phyloP scores from a whole-genome alignment of 2,888 invertebrate genomes.

The Lithosia quadra region DNA sequence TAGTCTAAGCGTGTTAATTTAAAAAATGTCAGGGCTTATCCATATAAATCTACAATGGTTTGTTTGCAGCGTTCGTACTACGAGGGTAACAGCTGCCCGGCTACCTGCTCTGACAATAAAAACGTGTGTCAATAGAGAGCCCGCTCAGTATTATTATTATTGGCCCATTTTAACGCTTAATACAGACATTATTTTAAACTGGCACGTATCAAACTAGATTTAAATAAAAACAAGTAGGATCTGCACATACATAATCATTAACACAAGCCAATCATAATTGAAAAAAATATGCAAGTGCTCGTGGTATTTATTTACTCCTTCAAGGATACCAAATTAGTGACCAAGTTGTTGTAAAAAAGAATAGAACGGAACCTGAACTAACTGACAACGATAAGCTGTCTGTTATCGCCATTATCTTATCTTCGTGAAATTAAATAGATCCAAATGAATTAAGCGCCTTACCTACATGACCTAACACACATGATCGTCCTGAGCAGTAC shows the following conservation, averaged over 20 bases:
- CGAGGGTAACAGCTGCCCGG: slow-evolving; percentile 74
- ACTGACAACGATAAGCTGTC: slow-evolving; percentile 59
- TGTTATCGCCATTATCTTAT: slow-evolving; percentile 78
- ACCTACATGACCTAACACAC: slow-evolving; percentile 69
- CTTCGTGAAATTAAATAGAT: slow-evolving; percentile 74
- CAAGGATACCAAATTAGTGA: slow-evolving; percentile 47
- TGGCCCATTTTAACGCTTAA: slow-evolving; percentile 37
- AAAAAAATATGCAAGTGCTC: slow-evolving; percentile 43
- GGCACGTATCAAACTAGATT: background rate
- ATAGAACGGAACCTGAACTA: slow-evolving; percentile 56
- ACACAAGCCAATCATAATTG: too few relatives aligned
- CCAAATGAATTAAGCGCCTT: slow-evolving; percentile 63
- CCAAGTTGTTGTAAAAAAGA: slow-evolving; percentile 33
- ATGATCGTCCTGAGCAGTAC: slow-evolving; percentile 42
- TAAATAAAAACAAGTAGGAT: background rate
- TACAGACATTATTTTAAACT: slow-evolving; percentile 31
- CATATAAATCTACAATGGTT: slow-evolving; percentile 66
- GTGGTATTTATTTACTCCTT: slow-evolving; percentile 43
- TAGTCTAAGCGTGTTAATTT: slow-evolving; percentile 59
- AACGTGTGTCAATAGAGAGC: slow-evolving; percentile 73
- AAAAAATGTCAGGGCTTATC: slow-evolving; percentile 61
- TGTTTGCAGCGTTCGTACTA: slow-evolving; percentile 69
- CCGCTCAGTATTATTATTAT: slow-evolving; percentile 56
- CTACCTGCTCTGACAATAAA: slow-evolving; percentile 82
- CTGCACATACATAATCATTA: background rate